Conservation (phyloP, 2,888 invertebrate genomes). For the Noctua pronuba region DNA sequence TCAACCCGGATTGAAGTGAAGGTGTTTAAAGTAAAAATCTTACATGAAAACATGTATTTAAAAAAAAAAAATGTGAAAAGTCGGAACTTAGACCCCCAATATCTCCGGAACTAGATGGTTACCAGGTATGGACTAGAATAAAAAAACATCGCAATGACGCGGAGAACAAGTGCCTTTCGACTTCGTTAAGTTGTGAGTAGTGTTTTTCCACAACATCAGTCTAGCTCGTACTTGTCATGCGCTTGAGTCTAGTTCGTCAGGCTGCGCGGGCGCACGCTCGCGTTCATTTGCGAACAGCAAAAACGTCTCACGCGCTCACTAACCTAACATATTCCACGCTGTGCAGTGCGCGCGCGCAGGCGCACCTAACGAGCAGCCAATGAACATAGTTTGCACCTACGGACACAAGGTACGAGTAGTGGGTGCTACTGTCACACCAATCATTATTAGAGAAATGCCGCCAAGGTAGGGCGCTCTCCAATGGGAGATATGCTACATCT, state of each 20-base stretch:
- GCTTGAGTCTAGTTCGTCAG: slow-evolving; percentile 53
- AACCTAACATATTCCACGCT: slow-evolving; percentile 60
- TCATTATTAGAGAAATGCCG: slow-evolving; percentile 42
- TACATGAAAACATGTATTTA: too few species aligned
- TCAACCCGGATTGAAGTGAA: too few species aligned
- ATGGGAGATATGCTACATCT: slow-evolving; percentile 9
- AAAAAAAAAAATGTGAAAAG: too few species aligned
- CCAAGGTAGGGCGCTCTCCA: background rate
- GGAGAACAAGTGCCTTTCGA: too few species aligned
- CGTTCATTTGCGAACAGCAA: slow-evolving; percentile 54
- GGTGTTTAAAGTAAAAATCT: too few species aligned
- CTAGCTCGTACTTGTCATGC: slow-evolving; percentile 54
- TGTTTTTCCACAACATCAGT: slow-evolving; percentile 34
- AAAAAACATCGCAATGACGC: too few species aligned
- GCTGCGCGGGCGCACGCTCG: slow-evolving; percentile 41
- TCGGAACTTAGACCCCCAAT: too few species aligned
- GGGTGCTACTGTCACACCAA: slow-evolving; percentile 16
- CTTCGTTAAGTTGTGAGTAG: too few species aligned
- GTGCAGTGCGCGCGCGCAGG: slow-evolving; percentile 27
- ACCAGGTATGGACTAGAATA: too few species aligned
- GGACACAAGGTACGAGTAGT: background rate
- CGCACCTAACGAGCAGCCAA: slow-evolving; percentile 55
- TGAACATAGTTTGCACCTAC: slow-evolving; percentile 58
- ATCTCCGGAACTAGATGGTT: too few species aligned
- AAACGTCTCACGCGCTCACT: slow-evolving; percentile 58